Percentiles rank a stretch among this genome's conserved stretches.
phyloP scores from a whole-genome alignment of 2,113 vertebrate genomes.

The Tupaia tana region DNA sequence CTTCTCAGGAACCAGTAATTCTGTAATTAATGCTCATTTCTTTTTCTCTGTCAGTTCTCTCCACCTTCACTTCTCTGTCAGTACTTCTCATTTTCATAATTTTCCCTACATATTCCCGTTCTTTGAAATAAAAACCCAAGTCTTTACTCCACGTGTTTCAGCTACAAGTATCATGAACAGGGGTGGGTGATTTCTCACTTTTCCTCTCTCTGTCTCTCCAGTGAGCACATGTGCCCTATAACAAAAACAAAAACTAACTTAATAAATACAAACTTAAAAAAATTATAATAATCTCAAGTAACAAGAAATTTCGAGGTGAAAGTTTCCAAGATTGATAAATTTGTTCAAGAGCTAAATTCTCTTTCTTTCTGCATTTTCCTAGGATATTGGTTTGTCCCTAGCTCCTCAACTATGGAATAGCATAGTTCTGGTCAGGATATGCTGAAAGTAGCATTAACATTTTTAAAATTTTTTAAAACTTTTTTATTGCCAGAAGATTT shows the following conservation, averaged over 20 bases:
- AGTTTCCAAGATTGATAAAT: not conserved
- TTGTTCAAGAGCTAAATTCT: not conserved
- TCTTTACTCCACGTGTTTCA: not conserved
- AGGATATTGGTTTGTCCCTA: not conserved
- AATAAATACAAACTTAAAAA: too few species aligned
- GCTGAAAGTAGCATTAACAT: not conserved
- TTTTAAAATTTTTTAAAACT: too few species aligned
- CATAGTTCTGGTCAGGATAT: not conserved
- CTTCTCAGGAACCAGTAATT: not conserved
- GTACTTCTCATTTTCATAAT: not conserved
- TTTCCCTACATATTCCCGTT: not conserved
- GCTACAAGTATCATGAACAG: not conserved
- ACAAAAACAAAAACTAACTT: too few species aligned
- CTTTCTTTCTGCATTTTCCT: not conserved
- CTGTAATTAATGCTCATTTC: not conserved
- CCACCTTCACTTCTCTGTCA: not conserved
- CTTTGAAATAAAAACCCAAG: conserved; percentile 1
- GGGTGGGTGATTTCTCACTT: too few species aligned
- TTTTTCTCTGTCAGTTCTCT: not conserved
- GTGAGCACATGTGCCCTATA: too few species aligned
- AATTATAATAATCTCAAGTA: not conserved
- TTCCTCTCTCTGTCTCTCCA: too few species aligned
- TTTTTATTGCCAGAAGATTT: too few species aligned
- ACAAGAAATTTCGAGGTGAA: not conserved
- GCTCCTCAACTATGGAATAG: not conserved